Percentiles rank a stretch among this genome's conserved stretches.
Conservation (phyloP, 2,888 invertebrate genomes). For the Colletes collaris region DNA sequence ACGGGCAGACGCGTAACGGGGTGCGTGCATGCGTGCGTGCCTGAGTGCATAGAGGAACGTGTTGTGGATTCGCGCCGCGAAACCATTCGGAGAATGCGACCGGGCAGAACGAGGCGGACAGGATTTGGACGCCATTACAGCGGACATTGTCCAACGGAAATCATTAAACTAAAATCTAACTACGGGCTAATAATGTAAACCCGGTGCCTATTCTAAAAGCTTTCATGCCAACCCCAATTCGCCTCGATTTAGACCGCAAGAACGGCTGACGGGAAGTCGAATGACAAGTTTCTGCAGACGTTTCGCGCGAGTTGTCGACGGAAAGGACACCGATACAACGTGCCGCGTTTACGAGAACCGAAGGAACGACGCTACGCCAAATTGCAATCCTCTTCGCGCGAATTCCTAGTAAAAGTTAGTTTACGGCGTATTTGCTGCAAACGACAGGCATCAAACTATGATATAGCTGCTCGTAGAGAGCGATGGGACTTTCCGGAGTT, state of each 20-base stretch:
- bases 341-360: slow-evolving; percentile 9
- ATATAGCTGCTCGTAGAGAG: too few species aligned
- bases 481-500: too few species aligned
- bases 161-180: slow-evolving; percentile 81
- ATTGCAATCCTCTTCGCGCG: slow-evolving; percentile 13
- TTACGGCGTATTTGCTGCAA: slow-evolving; percentile 7
- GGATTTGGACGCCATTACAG: slow-evolving; percentile 75
- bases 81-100: slow-evolving; percentile 75
- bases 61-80: slow-evolving; percentile 67
- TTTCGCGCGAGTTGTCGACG: slow-evolving; percentile 41
- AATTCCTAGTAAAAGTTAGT: neutral
- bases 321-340: slow-evolving; percentile 32
- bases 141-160: slow-evolving; percentile 79
- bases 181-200: slow-evolving; percentile 71
- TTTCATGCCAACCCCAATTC: slow-evolving; percentile 75
- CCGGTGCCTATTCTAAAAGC: slow-evolving; percentile 70
- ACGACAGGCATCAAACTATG: neutral
- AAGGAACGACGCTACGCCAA: slow-evolving; percentile 28
- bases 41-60: slow-evolving; percentile 67
- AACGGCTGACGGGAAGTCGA: slow-evolving; percentile 45
- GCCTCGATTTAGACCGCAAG: slow-evolving; percentile 62
- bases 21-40: slow-evolving; percentile 56
- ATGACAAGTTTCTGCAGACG: slow-evolving; percentile 54
- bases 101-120: slow-evolving; percentile 63
- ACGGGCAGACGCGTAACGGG: slow-evolving; percentile 29